Evolutionary conservation across 2,113 vertebrate species (phyloP).

Genomic region (Chitala chitala): DNA sequence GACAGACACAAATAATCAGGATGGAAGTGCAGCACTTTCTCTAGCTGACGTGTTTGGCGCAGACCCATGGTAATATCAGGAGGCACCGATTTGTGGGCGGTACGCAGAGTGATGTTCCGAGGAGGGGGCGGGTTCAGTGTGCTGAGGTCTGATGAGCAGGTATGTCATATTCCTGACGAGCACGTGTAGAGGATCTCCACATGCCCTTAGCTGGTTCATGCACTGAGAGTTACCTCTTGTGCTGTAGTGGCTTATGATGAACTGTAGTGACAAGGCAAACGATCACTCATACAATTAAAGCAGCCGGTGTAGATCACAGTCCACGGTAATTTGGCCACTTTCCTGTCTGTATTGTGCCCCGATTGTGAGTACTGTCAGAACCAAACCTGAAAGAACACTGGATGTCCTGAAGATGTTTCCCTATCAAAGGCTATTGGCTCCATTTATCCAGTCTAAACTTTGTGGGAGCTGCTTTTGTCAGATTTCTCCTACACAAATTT

Average conservation of each 20-base stretch:
- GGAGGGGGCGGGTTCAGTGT: slow-evolving; percentile 1
- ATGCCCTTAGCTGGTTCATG: background rate
- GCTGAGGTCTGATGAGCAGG: background rate
- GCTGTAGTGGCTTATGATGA: too few relatives aligned
- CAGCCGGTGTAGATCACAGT: background rate
- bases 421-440: too few relatives aligned
- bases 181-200: background rate
- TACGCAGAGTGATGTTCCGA: background rate
- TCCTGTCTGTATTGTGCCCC: too few relatives aligned
- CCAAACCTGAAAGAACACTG: too few relatives aligned
- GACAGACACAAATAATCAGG: background rate
- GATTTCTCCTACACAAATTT: too few relatives aligned
- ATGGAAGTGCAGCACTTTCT: background rate
- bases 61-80: background rate
- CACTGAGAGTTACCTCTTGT: background rate
- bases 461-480: too few relatives aligned
- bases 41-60: background rate
- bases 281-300: background rate
- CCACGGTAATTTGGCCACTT: too few relatives aligned
- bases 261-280: background rate
- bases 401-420: too few relatives aligned
- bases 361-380: too few relatives aligned
- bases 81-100: slow-evolving; percentile 3
- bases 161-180: background rate
- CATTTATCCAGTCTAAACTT: too few relatives aligned